Base-by-base conservation (phyloP, 2,113 vertebrate genomes). In the Oncorhynchus masou region DNA sequence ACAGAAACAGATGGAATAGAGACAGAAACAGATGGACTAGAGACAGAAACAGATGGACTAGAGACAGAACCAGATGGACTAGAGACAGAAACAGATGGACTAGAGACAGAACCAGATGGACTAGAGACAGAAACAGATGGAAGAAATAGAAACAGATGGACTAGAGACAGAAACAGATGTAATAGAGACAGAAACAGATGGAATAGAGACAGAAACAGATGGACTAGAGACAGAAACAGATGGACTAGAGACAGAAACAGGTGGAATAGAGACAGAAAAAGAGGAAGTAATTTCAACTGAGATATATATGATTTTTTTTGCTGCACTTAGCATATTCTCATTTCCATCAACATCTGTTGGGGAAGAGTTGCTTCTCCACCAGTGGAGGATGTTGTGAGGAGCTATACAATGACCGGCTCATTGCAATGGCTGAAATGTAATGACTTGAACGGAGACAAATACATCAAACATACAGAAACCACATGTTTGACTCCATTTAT, bases 51-150 rank as follows among this genome's bases (percentile, higher is more conserved):
- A 49, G 48, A 49, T 49, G 48, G 12, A 22, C 8, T 31, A 31
- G 39, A 70, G 20, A 68, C 67, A 76, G 76, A 84, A 81, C 74
- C 81, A 81, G 79, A 79, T 79, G 83, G 79, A 76, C 68, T 31
- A 51, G 68, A 78, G 31, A 31, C 31, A 5, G 5, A 31, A 5
- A 31, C 31, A 31, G 4, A 31, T 31, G 31, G 31, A 31, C 0
- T 31, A 5, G 31, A 31, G 31, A 31, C 12, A 62, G 71, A 5
- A 39, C 11, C 7, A 34, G 59, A 57, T 57, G 68, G 60, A 66
- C 74, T 39, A 64, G 25, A 49, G 48, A 12, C 8, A 13, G 12
- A 49, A 13, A 13, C 9, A 49, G 48, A 49, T 49, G 12, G 12
- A 22, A 1, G 31, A 31, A 1, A 31, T 5, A 31, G 5, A 31